Evolutionary conservation across 2,797 vertebrate genomes (phyloP).

Genomic region (Choloepus didactylus): DNA sequence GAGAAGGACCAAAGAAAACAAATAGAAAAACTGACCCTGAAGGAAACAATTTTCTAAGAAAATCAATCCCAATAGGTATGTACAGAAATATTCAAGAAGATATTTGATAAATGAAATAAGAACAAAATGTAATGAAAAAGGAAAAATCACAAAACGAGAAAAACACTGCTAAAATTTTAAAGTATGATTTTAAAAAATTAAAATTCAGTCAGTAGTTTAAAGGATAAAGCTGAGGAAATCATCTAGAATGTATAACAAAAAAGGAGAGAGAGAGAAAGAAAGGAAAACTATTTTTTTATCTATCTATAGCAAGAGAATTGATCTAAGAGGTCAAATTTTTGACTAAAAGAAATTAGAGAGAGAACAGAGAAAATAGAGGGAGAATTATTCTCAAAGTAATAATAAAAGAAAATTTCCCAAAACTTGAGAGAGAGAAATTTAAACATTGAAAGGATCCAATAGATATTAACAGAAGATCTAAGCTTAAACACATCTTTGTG

Average conservation of each 20-base stretch:
- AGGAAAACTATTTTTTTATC: neutral
- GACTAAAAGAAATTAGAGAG: neutral
- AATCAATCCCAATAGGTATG: neutral
- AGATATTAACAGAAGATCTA: neutral
- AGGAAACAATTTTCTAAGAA: neutral
- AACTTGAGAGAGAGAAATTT: neutral
- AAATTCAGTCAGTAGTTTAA: neutral
- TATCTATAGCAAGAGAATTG: neutral
- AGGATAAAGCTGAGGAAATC: conserved; percentile 42
- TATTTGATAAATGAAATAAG: neutral
- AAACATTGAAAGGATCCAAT: neutral
- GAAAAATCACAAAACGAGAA: neutral
- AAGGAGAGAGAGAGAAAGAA: neutral
- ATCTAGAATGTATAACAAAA: conserved; percentile 14
- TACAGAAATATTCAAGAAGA: conserved; percentile 25
- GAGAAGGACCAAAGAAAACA: neutral
- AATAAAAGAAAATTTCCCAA: neutral
- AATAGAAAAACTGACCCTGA: conserved; percentile 15
- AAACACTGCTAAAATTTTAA: neutral
- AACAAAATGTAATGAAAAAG: neutral
- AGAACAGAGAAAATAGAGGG: neutral
- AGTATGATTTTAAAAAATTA: neutral
- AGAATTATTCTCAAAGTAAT: neutral
- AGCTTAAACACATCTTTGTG: neutral
- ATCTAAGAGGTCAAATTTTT: conserved; percentile 39